Evolutionary conservation across 2,113 vertebrate species (phyloP).

Genomic region (Lethenteron reissneri): DNA sequence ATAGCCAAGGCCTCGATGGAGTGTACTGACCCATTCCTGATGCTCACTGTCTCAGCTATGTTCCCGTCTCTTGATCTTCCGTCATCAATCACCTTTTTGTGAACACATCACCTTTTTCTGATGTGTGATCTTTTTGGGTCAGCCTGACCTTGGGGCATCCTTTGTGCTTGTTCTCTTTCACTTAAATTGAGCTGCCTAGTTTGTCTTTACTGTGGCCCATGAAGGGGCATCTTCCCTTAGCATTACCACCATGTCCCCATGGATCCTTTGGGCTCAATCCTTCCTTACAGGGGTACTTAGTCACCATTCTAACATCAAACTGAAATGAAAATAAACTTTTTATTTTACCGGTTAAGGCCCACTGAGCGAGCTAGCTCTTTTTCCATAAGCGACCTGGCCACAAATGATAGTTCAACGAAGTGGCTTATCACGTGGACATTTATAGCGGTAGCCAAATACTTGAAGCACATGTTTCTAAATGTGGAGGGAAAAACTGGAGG

Average conservation of each 20-base stretch:
- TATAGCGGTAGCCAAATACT: too few species aligned
- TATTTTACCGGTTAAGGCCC: too few species aligned
- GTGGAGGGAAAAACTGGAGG: too few species aligned
- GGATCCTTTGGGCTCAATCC: not conserved
- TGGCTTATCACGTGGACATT: too few species aligned
- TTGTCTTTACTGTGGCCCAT: not conserved
- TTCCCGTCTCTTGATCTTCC: not conserved
- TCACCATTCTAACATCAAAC: not conserved
- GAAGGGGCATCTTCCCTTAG: not conserved
- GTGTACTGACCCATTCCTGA: not conserved
- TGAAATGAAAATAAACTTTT: not conserved
- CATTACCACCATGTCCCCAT: not conserved
- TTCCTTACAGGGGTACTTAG: not conserved
- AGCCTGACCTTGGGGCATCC: not conserved
- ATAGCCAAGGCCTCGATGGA: not conserved
- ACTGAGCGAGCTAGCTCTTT: too few species aligned
- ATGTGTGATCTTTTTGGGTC: constrained; percentile 1
- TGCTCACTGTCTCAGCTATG: not conserved
- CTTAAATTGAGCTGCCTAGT: constrained; percentile 3
- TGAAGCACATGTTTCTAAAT: too few species aligned
- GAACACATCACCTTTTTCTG: constrained; percentile 2
- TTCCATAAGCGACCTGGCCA: too few species aligned
- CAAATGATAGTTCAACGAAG: too few species aligned
- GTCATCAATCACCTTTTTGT: not conserved
- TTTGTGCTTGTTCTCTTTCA: not conserved